These are phyloP conservation scores for Protomyctophum bolini DNA, from an alignment of 2,113 vertebrate genomes.

Conservation along the genomic window DNA sequence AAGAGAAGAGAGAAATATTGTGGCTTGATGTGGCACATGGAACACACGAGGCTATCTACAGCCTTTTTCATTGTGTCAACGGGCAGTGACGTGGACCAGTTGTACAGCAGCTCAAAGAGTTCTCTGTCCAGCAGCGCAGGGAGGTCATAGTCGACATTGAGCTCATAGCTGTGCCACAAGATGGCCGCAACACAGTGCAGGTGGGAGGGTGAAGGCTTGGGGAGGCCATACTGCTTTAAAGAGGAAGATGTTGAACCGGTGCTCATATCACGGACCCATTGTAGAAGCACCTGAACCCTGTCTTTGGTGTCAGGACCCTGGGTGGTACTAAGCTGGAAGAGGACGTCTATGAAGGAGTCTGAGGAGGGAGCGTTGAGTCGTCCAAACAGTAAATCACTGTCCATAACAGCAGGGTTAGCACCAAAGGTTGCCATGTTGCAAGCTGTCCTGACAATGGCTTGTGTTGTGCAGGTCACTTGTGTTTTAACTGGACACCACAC, in stretches of 20 bases:
- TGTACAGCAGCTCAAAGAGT: slow-evolving; percentile 94
- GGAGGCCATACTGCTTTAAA: slow-evolving; percentile 90
- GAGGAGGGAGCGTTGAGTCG: slow-evolving; percentile 97
- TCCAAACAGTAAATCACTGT: slow-evolving; percentile 97
- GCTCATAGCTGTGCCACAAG: slow-evolving; percentile 96
- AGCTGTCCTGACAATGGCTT: too few relatives aligned
- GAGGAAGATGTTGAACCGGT: slow-evolving; percentile 61
- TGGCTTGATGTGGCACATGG: slow-evolving; percentile 97
- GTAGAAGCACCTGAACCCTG: slow-evolving; percentile 95
- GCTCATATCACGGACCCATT: slow-evolving; percentile 92
- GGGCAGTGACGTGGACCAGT: slow-evolving; percentile 97
- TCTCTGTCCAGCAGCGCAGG: slow-evolving; percentile 91
- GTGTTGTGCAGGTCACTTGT: too few relatives aligned
- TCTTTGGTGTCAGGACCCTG: slow-evolving; percentile 97
- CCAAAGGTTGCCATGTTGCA: too few relatives aligned
- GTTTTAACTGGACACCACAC: too few relatives aligned
- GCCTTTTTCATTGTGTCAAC: slow-evolving; percentile 97
- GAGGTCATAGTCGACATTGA: slow-evolving; percentile 93
- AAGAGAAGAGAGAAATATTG: slow-evolving; percentile 96
- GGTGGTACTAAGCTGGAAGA: slow-evolving; percentile 97
- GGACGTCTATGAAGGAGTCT: slow-evolving; percentile 98
- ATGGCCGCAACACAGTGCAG: slow-evolving; percentile 96
- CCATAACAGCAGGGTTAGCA: slow-evolving; percentile 63
- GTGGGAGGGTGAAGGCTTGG: slow-evolving; percentile 98
- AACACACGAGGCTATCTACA: slow-evolving; percentile 96